Evolutionary conservation across 2,113 vertebrate species (phyloP).

Genomic region (Ailurus styani): DNA sequence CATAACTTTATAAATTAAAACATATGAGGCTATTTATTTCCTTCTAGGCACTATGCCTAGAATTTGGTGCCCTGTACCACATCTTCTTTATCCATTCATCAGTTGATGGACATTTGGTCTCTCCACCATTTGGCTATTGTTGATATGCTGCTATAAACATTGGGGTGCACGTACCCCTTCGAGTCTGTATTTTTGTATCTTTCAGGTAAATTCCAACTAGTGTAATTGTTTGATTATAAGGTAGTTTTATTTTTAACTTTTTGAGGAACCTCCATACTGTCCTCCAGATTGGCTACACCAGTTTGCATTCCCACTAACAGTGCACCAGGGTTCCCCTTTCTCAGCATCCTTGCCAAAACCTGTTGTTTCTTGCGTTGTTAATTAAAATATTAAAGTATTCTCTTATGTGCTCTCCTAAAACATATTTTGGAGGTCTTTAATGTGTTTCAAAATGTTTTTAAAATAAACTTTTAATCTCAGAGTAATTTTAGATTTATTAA

Average conservation of each 20-base stretch:
- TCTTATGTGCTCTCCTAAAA: neutral
- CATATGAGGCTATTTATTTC: constrained; percentile 47
- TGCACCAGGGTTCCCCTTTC: neutral
- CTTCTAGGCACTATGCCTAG: constrained; percentile 21
- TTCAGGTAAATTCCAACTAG: too few species aligned
- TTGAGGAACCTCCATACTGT: neutral
- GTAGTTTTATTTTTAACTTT: neutral
- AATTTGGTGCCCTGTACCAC: constrained; percentile 38
- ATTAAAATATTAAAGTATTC: neutral
- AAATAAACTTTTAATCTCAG: neutral
- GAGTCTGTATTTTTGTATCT: neutral
- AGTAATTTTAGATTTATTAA: neutral
- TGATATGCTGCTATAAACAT: neutral
- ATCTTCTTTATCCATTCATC: too few species aligned
- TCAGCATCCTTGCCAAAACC: neutral
- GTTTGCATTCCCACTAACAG: neutral
- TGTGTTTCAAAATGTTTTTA: neutral
- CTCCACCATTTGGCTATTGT: neutral
- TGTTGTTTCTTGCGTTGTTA: neutral
- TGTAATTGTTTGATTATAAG: too few species aligned
- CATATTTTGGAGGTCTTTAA: neutral
- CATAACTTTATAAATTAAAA: constrained; percentile 46
- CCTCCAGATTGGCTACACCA: neutral
- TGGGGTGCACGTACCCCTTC: neutral
- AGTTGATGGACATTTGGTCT: neutral